Evolutionary conservation across 2,888 invertebrate genomes (phyloP).

Genomic region (Himalopsyche anomala): DNA sequence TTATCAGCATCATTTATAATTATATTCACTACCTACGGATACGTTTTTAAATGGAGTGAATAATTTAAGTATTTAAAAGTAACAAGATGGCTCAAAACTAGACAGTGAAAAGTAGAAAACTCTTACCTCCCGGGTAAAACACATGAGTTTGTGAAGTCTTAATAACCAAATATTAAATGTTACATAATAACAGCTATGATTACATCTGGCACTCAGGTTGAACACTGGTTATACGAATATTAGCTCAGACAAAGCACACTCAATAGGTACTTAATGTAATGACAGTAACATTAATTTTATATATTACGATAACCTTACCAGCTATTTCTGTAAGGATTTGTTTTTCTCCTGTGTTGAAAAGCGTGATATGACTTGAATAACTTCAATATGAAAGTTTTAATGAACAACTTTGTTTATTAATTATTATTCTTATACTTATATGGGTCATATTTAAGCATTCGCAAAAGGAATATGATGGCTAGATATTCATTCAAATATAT

Average conservation of each 20-base stretch:
- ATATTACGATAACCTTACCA: not conserved
- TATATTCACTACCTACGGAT: not conserved
- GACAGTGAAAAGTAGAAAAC: not conserved
- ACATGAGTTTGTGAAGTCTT: constrained; percentile 9
- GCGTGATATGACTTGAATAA: not conserved
- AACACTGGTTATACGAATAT: not conserved
- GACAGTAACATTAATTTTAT: not conserved
- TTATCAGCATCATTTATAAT: too few species aligned
- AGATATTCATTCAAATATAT: too few species aligned
- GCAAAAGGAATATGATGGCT: too few species aligned
- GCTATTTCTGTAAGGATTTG: not conserved
- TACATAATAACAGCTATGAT: not conserved
- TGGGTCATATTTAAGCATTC: too few species aligned
- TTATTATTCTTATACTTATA: too few species aligned
- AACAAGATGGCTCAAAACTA: not conserved
- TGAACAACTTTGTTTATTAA: too few species aligned
- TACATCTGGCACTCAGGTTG: not conserved
- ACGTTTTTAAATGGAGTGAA: not conserved
- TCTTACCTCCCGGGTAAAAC: constrained; percentile 16
- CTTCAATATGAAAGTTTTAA: not conserved
- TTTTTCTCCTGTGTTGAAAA: not conserved
- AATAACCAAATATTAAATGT: not conserved
- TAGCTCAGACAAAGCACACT: constrained; percentile 15
- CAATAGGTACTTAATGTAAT: not conserved
- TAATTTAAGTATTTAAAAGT: not conserved